Evolutionary conservation across 23 tunicate genomes (phyloP), one percentile per base, ranked within the genome.

Genomic region (Trididemnum clinides): DNA sequence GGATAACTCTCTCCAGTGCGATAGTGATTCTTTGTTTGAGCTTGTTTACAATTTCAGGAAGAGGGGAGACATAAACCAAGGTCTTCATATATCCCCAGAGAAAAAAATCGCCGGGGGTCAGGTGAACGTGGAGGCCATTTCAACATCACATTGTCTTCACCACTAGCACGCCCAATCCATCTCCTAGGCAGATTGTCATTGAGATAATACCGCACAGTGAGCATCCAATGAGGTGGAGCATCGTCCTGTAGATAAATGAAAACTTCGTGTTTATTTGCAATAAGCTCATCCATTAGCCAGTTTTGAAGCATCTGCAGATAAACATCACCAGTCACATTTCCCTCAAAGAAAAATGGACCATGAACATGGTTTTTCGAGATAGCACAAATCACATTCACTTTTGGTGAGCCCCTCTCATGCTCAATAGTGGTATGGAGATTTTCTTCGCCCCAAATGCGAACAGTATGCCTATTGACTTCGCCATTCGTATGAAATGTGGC

Each of bases 141-240:
- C 29, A 37, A 28, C 3, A 73, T 54, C 57, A 73, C n/a, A 73
- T 39, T 38, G 80, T 73, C 80, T 12, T 73, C 80, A 19, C 38
- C 80, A 73, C 57, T 39, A 39, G 30, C 80, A 19, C 80, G 80
- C 18, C 54, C 80, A 73, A 73, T 73, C 80, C 80, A 73, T 73
- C 80, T 73, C 57, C 25, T 57, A 36, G 29, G 54, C 5, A 73
- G 80, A 73, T 19, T 30, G 57, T 73, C 80, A 69, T 73, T 73
- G 27, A 73, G 57, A 28, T 36, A 73, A 30, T 54, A 54, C 38
- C 80, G 80, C 38, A 73, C 80, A 37, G 57, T 37, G 27, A 73
- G 80, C 57, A 36, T 36, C 80, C 80, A 73, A 57, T 73, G 57
- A 73, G 80, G 80, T 36, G 80, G 80, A 73, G 80, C 80, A 27